Percentiles rank a stretch among this genome's conserved stretches.
These are phyloP conservation scores for Itoplectis maculator DNA, from an alignment of 2,888 invertebrate species.

Conservation along the genomic window DNA sequence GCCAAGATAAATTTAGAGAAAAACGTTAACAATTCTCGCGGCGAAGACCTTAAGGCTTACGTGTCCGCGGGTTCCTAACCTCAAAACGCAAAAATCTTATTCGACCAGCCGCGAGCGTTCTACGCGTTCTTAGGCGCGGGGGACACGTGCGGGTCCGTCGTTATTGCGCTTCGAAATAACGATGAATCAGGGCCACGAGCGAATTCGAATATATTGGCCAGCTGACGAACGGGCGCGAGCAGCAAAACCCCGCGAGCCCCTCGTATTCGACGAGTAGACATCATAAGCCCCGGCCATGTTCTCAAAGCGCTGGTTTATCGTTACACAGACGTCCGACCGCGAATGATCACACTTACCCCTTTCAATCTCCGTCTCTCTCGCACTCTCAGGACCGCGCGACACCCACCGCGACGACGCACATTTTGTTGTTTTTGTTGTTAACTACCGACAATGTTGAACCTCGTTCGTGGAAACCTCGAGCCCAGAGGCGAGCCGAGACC, in stretches of 20 bases:
- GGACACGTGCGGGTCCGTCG: neutral
- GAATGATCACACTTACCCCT: constrained; percentile 56
- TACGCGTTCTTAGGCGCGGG: neutral
- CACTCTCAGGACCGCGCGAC: constrained; percentile 15
- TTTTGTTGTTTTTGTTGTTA: too few relatives aligned
- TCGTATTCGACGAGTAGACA: constrained; percentile 23
- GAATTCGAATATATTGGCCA: constrained; percentile 49
- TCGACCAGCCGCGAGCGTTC: neutral
- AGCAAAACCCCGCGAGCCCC: constrained; percentile 31
- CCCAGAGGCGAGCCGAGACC: constrained; percentile 55
- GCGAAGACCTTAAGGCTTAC: too few relatives aligned
- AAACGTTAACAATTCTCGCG: constrained; percentile 7
- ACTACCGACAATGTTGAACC: constrained; percentile 44
- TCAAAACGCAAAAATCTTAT: constrained; percentile 17
- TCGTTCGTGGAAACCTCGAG: constrained; percentile 41
- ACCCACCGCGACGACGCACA: constrained; percentile 27
- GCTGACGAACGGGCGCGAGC: constrained; percentile 24
- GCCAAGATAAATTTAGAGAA: neutral
- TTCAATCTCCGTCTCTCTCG: too few relatives aligned
- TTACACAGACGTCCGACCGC: constrained; percentile 10
- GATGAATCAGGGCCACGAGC: constrained; percentile 11
- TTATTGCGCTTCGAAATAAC: neutral
- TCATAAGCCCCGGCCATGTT: constrained; percentile 56
- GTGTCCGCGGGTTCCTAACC: constrained; percentile 46
- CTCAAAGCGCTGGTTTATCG: constrained; percentile 9